A percentile compares a stretch with the other conserved stretches of the same genome.
phyloP scores from a whole-genome alignment of 2,888 invertebrate genomes.

The Petrophora chlorosata region DNA sequence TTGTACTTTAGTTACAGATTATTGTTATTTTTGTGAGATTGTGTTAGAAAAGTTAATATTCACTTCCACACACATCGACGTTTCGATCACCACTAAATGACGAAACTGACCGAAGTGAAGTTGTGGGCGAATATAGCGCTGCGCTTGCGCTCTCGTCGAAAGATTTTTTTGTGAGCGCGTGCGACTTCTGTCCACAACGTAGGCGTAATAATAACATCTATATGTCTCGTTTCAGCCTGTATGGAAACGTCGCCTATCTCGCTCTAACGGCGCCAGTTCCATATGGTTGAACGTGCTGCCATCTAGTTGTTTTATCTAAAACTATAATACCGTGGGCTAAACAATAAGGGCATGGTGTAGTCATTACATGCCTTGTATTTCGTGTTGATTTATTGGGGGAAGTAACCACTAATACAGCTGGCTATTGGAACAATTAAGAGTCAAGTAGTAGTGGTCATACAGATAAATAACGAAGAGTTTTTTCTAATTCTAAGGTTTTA shows the following conservation, averaged over 20 bases:
- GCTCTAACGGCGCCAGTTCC: constrained; percentile 38
- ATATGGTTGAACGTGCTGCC: constrained; percentile 56
- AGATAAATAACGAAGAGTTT: constrained; percentile 4
- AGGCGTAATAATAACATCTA: constrained; percentile 76
- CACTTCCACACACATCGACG: constrained; percentile 83
- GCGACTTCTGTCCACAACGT: constrained; percentile 76
- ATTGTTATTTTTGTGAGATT: constrained; percentile 81
- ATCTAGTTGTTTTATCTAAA: constrained; percentile 64
- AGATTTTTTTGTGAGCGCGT: constrained; percentile 79
- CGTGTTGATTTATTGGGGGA: constrained; percentile 7
- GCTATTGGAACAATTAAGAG: constrained; percentile 10
- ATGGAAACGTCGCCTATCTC: constrained; percentile 38
- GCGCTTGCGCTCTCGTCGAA: constrained; percentile 76
- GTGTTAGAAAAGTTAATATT: constrained; percentile 82
- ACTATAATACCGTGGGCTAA: constrained; percentile 45
- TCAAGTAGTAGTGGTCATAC: not conserved
- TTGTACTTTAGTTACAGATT: constrained; percentile 80
- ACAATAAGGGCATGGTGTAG: constrained; percentile 12
- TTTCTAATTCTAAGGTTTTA: no score
- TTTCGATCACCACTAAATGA: constrained; percentile 82
- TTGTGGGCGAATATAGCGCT: constrained; percentile 81
- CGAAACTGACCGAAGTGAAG: constrained; percentile 81
- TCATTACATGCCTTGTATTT: constrained; percentile 4
- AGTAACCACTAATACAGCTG: constrained; percentile 13
- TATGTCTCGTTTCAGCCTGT: constrained; percentile 61